These are phyloP conservation scores for Chalcis sispes DNA, from an alignment of 2,888 invertebrate genomes.

Conservation along the genomic window DNA sequence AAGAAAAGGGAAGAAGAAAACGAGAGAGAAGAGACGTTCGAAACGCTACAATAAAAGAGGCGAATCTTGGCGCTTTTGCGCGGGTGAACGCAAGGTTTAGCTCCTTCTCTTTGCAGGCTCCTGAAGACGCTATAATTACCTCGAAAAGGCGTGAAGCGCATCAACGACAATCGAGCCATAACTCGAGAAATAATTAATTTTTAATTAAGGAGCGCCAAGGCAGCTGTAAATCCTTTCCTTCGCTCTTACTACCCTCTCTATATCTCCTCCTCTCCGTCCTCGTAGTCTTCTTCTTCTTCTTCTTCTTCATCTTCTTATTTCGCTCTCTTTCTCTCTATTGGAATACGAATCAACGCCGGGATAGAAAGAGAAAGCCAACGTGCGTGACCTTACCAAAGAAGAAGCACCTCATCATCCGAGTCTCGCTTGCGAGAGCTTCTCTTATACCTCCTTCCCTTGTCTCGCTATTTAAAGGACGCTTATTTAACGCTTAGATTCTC, in stretches of 20 bases:
- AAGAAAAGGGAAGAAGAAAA: no score
- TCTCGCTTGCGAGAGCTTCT: neutral
- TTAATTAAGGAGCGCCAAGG: constrained; percentile 61
- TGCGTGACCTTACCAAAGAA: constrained; percentile 27
- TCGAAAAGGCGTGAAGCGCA: constrained; percentile 21
- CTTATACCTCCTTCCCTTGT: no score
- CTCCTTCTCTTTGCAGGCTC: neutral
- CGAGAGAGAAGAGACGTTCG: neutral
- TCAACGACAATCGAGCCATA: constrained; percentile 59
- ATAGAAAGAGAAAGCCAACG: no score
- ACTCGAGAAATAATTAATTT: constrained; percentile 64
- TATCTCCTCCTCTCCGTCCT: no score
- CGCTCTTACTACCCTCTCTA: no score
- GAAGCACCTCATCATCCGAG: neutral
- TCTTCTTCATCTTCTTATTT: no score
- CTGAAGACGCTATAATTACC: constrained; percentile 60
- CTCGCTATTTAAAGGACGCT: neutral
- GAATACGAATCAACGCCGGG: neutral
- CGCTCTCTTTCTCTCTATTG: no score
- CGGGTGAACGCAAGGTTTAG: neutral
- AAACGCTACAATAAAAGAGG: neutral
- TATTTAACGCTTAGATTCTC: no score
- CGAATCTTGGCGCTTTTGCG: neutral
- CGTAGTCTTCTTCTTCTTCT: no score
- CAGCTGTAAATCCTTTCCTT: constrained; percentile 27